Conservation (phyloP, 2,797 vertebrate species). For the Tokudaia tokunoshimensis region DNA sequence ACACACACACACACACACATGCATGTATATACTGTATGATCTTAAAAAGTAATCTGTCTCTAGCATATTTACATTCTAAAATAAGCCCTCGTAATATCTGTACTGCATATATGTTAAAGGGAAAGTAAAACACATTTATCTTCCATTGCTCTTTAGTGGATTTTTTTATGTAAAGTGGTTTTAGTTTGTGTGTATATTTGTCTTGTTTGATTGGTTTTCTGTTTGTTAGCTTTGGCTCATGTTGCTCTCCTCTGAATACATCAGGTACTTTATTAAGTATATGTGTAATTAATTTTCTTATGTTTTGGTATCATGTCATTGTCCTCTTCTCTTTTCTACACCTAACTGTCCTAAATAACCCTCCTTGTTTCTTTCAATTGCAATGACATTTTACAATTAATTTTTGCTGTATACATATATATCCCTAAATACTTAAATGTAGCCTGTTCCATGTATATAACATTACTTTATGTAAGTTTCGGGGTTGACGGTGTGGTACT, state of each 20-base stretch:
- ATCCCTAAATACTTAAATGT: background rate
- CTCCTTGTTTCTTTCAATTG: background rate
- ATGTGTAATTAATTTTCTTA: background rate
- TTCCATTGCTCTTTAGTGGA: slow-evolving; percentile 65
- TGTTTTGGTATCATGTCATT: background rate
- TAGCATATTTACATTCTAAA: slow-evolving; percentile 21
- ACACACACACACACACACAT: too few relatives aligned
- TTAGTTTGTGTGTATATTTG: background rate
- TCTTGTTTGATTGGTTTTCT: background rate
- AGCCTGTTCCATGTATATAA: background rate
- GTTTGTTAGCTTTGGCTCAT: background rate
- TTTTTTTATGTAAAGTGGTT: slow-evolving; percentile 72
- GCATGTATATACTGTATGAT: background rate
- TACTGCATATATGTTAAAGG: background rate
- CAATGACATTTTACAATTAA: background rate
- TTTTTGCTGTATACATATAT: background rate
- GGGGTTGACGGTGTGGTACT: too few relatives aligned
- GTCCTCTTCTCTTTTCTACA: too few relatives aligned
- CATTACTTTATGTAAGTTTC: too few relatives aligned
- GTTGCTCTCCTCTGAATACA: background rate
- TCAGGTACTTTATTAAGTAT: background rate
- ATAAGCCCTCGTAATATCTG: background rate
- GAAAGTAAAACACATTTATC: background rate
- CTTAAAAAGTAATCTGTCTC: background rate
- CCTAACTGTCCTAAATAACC: background rate